Conservation (phyloP, 2,113 vertebrate genomes). For the Leptobrachium leishanense region DNA sequence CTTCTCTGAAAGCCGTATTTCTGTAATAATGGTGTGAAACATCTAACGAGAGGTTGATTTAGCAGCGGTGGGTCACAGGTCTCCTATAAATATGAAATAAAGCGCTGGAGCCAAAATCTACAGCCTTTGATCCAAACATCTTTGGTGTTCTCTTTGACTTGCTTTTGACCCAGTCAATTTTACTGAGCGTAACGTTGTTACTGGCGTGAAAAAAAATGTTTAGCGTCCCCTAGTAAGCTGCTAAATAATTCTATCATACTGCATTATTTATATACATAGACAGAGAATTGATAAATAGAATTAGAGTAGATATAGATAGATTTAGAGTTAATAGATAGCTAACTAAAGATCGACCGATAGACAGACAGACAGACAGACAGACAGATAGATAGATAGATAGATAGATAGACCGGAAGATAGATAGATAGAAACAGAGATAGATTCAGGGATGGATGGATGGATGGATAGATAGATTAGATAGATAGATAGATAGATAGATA, state of each 20-base stretch:
- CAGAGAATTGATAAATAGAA: no score
- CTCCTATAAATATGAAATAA: conserved; percentile 23
- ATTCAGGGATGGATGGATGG: no score
- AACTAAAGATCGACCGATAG: no score
- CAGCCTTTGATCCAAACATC: conserved; percentile 30
- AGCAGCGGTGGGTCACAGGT: conserved; percentile 15
- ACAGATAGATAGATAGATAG: no score
- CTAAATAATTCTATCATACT: not conserved
- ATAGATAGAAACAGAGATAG: no score
- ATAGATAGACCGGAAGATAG: no score
- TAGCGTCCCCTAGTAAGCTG: not conserved
- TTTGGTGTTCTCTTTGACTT: conserved; percentile 39
- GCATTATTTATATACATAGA: not conserved
- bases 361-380: no score
- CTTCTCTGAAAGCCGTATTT: conserved; percentile 1
- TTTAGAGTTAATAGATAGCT: no score
- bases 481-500: no score
- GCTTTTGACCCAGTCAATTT: conserved; percentile 13
- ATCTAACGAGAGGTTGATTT: conserved; percentile 21
- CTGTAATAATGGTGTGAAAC: conserved; percentile 1
- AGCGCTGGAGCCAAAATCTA: conserved; percentile 27
- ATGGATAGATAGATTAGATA: no score
- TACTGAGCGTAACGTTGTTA: conserved; percentile 11
- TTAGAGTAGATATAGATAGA: no score
- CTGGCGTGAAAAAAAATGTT: conserved; percentile 1